A percentile compares a stretch with the other conserved stretches of the same genome.
Evolutionary conservation across 2,888 invertebrate genomes (phyloP).

Genomic region (Anoncus sp.): DNA sequence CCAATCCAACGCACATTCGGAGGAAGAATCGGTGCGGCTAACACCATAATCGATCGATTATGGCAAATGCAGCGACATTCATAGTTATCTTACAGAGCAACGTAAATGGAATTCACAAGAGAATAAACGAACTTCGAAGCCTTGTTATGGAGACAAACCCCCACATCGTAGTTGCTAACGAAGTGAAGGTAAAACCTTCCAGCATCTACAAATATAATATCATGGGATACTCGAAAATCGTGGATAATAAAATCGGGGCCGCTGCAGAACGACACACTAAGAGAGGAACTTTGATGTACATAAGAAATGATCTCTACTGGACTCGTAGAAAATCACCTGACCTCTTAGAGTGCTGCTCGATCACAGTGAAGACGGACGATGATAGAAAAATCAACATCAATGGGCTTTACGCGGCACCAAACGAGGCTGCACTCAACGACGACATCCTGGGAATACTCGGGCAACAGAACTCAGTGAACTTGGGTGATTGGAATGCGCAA

Average conservation of each 20-base stretch:
- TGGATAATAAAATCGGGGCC: background rate
- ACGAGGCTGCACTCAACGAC: too few relatives aligned
- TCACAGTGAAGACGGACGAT: too few relatives aligned
- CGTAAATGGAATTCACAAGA: background rate
- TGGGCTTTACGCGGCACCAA: too few relatives aligned
- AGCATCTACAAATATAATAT: background rate
- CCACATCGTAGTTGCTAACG: background rate
- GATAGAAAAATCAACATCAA: too few relatives aligned
- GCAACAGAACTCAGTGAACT: too few relatives aligned
- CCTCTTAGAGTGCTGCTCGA: too few relatives aligned
- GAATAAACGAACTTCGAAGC: background rate
- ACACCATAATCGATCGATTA: too few relatives aligned
- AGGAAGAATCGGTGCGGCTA: too few relatives aligned
- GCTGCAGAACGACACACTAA: background rate
- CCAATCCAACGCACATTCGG: too few relatives aligned
- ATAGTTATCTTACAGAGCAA: constrained; percentile 9
- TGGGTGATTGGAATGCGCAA: too few relatives aligned
- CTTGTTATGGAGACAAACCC: background rate
- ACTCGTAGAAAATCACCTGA: background rate
- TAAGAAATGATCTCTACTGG: background rate
- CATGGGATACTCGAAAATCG: background rate
- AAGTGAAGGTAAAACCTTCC: background rate
- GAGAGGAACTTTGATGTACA: constrained; percentile 18
- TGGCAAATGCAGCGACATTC: too few relatives aligned
- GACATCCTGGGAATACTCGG: too few relatives aligned